Conservation (phyloP, 2,797 vertebrate species). For the Chaetophractus vellerosus region DNA sequence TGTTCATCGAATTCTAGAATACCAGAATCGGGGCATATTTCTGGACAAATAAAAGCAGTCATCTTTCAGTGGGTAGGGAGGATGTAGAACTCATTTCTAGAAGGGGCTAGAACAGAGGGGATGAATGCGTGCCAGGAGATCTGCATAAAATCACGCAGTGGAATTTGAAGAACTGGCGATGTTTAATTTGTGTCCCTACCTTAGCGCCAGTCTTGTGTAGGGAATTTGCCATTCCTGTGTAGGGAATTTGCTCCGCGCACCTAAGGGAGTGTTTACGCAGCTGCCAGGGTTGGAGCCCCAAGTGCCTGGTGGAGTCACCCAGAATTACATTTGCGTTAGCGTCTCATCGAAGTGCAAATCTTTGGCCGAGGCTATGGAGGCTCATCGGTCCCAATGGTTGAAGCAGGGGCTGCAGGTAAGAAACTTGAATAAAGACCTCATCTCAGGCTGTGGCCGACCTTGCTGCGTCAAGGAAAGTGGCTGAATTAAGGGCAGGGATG, state of each 20-base stretch:
- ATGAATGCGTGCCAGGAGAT: not conserved
- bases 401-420: not conserved
- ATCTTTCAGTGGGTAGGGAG: not conserved
- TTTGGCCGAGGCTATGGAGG: not conserved
- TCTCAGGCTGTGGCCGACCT: not conserved
- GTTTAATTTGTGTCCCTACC: not conserved
- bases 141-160: not conserved
- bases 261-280: not conserved
- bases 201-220: fast-evolving
- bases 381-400: too few species aligned
- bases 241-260: not conserved
- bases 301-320: too few species aligned
- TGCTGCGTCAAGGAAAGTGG: too few species aligned
- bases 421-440: not conserved
- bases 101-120: not conserved
- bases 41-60: not conserved
- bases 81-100: not conserved
- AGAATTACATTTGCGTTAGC: fast-evolving
- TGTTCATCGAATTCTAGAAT: not conserved
- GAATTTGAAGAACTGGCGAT: not conserved
- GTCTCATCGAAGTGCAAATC: not conserved
- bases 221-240: fast-evolving
- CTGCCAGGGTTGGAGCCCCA: not conserved
- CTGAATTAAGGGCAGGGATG: not conserved
- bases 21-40: not conserved